Evolutionary conservation across 2,797 vertebrate genomes (phyloP).

Genomic region (Phrynocephalus guinanensis): DNA sequence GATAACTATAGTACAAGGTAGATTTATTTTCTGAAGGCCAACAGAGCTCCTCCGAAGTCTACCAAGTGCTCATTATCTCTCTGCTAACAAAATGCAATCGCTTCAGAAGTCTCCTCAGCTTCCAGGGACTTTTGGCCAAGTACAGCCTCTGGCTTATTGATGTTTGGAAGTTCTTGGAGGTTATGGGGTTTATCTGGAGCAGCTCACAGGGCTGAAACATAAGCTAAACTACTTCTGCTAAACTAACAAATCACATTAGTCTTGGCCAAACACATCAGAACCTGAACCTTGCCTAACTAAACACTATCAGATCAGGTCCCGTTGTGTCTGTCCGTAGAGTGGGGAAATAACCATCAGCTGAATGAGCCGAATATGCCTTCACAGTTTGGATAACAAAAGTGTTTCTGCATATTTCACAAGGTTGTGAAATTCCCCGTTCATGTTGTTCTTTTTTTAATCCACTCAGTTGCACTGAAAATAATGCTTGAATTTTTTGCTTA

Average conservation of each 20-base stretch:
- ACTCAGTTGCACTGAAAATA: neutral
- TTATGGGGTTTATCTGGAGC: neutral
- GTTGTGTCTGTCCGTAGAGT: neutral
- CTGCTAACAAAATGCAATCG: neutral
- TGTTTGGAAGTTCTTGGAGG: conserved; percentile 8
- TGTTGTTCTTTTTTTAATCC: neutral
- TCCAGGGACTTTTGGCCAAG: neutral
- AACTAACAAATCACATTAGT: neutral
- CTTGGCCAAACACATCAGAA: conserved; percentile 12
- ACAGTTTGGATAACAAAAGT: neutral
- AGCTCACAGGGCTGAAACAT: neutral
- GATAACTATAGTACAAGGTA: conserved; percentile 37
- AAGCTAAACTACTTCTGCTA: neutral
- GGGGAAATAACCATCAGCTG: conserved; percentile 29
- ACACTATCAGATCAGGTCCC: neutral
- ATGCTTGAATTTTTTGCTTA: neutral
- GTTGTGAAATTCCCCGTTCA: conserved; percentile 7
- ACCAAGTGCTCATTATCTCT: neutral
- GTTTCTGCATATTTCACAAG: neutral
- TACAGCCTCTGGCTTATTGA: conserved; percentile 16
- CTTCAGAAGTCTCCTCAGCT: neutral
- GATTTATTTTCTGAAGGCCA: conserved; percentile 11
- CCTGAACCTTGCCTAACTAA: conserved; percentile 7
- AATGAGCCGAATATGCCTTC: neutral
- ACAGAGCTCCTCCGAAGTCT: neutral